phyloP scores from a whole-genome alignment of 1,140 invertebrate species.

The Asobara japonica region DNA sequence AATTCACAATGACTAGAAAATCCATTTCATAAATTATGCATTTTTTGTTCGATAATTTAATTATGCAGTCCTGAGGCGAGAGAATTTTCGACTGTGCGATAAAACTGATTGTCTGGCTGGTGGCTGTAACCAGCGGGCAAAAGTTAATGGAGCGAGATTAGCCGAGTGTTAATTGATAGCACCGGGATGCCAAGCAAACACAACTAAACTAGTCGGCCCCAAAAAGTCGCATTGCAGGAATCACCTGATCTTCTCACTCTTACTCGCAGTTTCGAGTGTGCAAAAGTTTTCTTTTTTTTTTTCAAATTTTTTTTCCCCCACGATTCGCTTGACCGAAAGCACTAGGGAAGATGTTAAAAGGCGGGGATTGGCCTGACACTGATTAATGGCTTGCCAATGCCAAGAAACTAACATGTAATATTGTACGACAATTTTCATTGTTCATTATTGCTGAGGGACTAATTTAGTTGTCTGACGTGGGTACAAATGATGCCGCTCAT shows the following conservation, averaged over 20 bases:
- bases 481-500: not conserved
- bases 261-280: not conserved
- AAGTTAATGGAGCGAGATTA: conserved; percentile 38
- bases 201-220: conserved; percentile 5
- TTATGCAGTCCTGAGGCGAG: not conserved
- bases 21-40: too few relatives aligned
- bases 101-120: not conserved
- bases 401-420: conserved; percentile 7
- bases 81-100: conserved; percentile 2
- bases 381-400: conserved; percentile 24
- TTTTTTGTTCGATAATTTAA: not conserved
- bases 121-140: conserved; percentile 16
- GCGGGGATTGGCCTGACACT: conserved; percentile 19
- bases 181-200: conserved; percentile 34
- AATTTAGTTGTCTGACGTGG: conserved; percentile 11
- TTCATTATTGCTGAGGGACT: not conserved
- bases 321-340: not conserved
- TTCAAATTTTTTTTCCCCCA: not conserved
- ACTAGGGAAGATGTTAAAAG: conserved; percentile 20
- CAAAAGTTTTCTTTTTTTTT: too few relatives aligned
- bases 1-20: too few relatives aligned
- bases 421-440: not conserved
- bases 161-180: conserved; percentile 38
- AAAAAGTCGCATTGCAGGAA: conserved; percentile 2
- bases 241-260: not conserved